phyloP scores from a whole-genome alignment of 2,888 invertebrate genomes.

The Osmoderma eremita region DNA sequence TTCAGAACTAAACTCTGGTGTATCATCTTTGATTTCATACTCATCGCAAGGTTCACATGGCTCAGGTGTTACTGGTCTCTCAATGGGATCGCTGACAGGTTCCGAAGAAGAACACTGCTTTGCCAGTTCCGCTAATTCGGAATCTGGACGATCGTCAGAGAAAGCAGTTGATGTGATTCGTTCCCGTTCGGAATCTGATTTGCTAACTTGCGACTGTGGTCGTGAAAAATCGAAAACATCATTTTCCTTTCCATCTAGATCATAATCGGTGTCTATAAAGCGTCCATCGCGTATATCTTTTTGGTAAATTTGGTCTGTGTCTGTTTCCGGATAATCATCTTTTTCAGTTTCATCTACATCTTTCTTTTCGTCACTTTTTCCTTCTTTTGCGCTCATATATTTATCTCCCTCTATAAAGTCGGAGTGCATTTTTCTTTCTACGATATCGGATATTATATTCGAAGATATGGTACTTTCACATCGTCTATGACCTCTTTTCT shows the following conservation, averaged over 20 bases:
- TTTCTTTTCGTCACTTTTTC: constrained; percentile 63
- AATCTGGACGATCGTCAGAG: constrained; percentile 62
- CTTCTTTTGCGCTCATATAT: constrained; percentile 63
- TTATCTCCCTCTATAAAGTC: constrained; percentile 61
- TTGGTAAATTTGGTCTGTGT: constrained; percentile 64
- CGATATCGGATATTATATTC: constrained; percentile 51
- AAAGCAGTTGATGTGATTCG: constrained; percentile 60
- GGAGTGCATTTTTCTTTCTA: constrained; percentile 54
- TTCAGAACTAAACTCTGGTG: constrained; percentile 59
- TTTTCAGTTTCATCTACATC: constrained; percentile 62
- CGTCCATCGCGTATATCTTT: constrained; percentile 61
- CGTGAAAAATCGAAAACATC: constrained; percentile 49
- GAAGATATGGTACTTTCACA: constrained; percentile 66
- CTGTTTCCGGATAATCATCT: constrained; percentile 63
- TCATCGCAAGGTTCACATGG: constrained; percentile 56
- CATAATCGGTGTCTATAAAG: constrained; percentile 55
- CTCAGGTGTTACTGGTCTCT: constrained; percentile 67
- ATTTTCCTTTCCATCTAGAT: constrained; percentile 46
- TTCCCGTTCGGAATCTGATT: constrained; percentile 59
- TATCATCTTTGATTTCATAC: constrained; percentile 60
- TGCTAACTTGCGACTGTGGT: constrained; percentile 57
- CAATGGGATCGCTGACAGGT: constrained; percentile 63
- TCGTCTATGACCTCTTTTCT: constrained; percentile 67
- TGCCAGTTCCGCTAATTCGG: constrained; percentile 61
- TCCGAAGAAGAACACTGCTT: constrained; percentile 61